Evolutionary conservation across 1,140 invertebrate genomes (phyloP).

Genomic region (Apis dorsata): DNA sequence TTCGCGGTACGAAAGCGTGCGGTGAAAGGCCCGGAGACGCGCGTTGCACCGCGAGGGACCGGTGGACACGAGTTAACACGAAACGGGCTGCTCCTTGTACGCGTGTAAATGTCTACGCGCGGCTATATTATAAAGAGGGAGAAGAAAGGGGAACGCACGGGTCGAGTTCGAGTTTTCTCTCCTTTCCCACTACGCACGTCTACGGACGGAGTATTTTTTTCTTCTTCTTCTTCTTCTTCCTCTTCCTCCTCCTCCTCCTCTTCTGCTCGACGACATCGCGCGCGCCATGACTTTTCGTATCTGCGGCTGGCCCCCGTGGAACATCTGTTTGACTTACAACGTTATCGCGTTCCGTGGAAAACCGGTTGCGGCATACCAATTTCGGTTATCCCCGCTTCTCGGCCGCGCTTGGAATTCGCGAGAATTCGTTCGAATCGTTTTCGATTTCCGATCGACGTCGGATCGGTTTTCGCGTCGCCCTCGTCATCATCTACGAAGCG

Average conservation of each 20-base stretch:
- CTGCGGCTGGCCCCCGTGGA: slow-evolving; percentile 32
- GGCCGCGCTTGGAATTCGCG: background rate
- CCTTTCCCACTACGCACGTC: background rate
- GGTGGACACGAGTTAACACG: slow-evolving; percentile 42
- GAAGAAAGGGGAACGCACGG: background rate
- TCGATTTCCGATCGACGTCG: background rate
- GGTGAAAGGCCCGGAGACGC: background rate
- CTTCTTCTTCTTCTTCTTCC: no score
- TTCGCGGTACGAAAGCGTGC: background rate
- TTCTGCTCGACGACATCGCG: slow-evolving; percentile 15
- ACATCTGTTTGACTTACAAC: slow-evolving; percentile 52
- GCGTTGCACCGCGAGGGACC: slow-evolving; percentile 4
- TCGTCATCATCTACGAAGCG: no score
- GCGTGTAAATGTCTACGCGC: slow-evolving; percentile 47
- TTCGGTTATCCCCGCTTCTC: slow-evolving; percentile 38
- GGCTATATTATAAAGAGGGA: background rate
- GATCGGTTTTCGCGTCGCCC: background rate
- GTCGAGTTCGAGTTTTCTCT: slow-evolving; percentile 17
- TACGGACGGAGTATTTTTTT: background rate
- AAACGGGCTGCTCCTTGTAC: slow-evolving; percentile 40
- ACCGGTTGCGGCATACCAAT: slow-evolving; percentile 57
- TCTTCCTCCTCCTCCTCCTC: background rate
- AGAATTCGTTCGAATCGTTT: background rate
- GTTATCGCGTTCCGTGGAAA: slow-evolving; percentile 58
- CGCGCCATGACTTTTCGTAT: slow-evolving; percentile 46